phyloP scores from a whole-genome alignment of 2,113 vertebrate species.

The Leptosomus discolor region DNA sequence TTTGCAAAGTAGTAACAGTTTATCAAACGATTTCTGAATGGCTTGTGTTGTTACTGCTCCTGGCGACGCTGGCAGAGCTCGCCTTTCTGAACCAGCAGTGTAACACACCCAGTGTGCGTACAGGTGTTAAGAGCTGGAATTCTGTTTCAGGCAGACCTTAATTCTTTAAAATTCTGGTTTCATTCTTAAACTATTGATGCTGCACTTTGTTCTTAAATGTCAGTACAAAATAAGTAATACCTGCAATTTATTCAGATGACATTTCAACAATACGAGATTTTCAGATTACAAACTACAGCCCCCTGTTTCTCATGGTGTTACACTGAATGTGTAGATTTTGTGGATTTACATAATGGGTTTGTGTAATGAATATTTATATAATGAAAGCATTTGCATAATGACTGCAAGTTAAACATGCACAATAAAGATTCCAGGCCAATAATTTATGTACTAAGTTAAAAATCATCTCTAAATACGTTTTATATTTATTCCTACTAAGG shows the following conservation, averaged over 20 bases:
- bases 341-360: slow-evolving; percentile 69
- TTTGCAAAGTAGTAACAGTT: fast-evolving
- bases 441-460: slow-evolving; percentile 66
- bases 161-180: neutral
- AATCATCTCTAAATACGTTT: slow-evolving; percentile 58
- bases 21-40: fast-evolving
- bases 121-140: neutral
- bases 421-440: slow-evolving; percentile 57
- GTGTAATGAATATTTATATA: slow-evolving; percentile 71
- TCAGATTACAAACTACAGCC: slow-evolving; percentile 37
- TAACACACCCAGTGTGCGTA: neutral
- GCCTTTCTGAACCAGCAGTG: neutral
- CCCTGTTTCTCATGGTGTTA: neutral
- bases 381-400: slow-evolving; percentile 64
- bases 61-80: neutral
- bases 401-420: slow-evolving; percentile 62
- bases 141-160: neutral
- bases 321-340: slow-evolving; percentile 29
- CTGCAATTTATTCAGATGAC: slow-evolving; percentile 66
- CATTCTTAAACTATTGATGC: slow-evolving; percentile 21
- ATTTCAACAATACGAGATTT: slow-evolving; percentile 62
- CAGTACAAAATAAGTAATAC: slow-evolving; percentile 67
- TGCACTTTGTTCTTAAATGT: slow-evolving; percentile 57
- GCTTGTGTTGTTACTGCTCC: neutral
- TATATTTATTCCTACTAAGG: slow-evolving; percentile 46